Conservation (phyloP, 2,888 invertebrate species). For the Eilema caniola region DNA sequence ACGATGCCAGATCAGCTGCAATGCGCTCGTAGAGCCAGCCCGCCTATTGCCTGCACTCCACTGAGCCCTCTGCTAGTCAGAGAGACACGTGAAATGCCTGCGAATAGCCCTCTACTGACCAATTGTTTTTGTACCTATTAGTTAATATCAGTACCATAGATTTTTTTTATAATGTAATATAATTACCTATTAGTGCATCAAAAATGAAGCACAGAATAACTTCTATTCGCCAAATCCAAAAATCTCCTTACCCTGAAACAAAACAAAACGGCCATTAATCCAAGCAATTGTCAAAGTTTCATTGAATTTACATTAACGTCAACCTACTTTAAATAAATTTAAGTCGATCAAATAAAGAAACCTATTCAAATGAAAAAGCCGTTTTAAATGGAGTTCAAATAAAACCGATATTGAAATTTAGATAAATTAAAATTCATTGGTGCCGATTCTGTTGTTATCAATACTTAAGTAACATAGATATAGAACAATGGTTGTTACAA, state of each 20-base stretch:
- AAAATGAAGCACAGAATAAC: neutral
- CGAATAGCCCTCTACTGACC: too few species aligned
- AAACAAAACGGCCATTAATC: slow-evolving; percentile 9
- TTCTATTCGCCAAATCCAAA: neutral
- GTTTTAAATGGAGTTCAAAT: neutral
- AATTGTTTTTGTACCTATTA: too few species aligned
- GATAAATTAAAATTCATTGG: neutral
- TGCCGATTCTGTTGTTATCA: too few species aligned
- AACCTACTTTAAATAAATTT: neutral
- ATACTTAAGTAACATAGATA: too few species aligned
- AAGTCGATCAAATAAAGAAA: slow-evolving; percentile 4
- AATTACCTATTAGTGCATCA: neutral
- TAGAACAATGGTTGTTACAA: too few species aligned
- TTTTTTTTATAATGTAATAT: too few species aligned
- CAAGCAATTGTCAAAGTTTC: neutral
- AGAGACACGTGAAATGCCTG: too few species aligned
- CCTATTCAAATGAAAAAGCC: neutral
- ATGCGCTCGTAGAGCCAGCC: too few species aligned
- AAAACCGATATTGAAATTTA: neutral
- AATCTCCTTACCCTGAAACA: slow-evolving; percentile 29
- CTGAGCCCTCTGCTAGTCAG: too few species aligned
- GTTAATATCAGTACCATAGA: too few species aligned
- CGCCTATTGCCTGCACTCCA: too few species aligned
- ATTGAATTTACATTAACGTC: neutral
- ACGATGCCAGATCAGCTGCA: too few species aligned